These are phyloP conservation scores for Ciconia maguari DNA, from an alignment of 2,113 vertebrate species.

Conservation along the genomic window DNA sequence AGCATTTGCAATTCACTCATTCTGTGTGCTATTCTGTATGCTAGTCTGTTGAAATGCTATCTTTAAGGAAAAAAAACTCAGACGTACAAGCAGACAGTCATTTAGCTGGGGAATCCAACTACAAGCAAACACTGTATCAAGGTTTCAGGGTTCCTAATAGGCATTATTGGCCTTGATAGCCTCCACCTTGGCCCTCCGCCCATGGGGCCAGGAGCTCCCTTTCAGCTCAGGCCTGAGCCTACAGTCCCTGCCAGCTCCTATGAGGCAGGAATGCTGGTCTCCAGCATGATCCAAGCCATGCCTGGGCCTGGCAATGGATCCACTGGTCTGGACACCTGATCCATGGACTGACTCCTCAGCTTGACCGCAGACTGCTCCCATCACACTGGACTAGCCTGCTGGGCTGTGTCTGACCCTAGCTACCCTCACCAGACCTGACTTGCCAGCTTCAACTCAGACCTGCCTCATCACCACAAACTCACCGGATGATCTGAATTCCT, in stretches of 20 bases:
- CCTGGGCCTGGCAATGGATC: not conserved
- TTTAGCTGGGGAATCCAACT: not conserved
- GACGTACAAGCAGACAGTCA: not conserved
- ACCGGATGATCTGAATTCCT: not conserved
- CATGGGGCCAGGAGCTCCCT: not conserved
- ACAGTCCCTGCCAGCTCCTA: not conserved
- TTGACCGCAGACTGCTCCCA: not conserved
- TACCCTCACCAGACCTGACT: not conserved
- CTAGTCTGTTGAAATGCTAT: not conserved
- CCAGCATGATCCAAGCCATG: not conserved
- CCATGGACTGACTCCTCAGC: not conserved
- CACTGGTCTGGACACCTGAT: not conserved
- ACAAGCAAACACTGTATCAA: not conserved
- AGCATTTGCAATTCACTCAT: not conserved
- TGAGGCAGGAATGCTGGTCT: not conserved
- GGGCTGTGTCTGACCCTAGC: not conserved
- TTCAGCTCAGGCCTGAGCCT: not conserved
- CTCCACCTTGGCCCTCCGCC: accelerated
- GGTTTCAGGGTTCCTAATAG: not conserved
- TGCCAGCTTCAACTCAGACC: not conserved
- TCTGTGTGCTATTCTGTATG: not conserved
- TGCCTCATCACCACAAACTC: not conserved
- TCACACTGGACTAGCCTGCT: not conserved
- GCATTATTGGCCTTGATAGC: not conserved
- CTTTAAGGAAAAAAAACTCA: not conserved